Evolutionary conservation across 2,888 invertebrate genomes (phyloP).

Genomic region (Drosophila engyochracea): DNA sequence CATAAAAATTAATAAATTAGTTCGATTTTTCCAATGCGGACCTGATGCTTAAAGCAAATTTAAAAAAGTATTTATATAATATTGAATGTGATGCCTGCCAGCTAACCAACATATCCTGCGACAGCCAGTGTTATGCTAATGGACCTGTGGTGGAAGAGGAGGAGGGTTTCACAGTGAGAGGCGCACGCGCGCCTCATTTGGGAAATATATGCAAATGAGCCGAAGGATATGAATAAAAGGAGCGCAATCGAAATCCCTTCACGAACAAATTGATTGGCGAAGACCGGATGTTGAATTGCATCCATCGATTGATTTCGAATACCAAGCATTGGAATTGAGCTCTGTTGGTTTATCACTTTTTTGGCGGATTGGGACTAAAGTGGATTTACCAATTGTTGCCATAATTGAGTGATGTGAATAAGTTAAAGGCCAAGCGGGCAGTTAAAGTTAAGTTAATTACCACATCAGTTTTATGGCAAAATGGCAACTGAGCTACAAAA

Average conservation of each 20-base stretch:
- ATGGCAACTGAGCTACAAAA: slow-evolving; percentile 52
- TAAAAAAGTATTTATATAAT: slow-evolving; percentile 68
- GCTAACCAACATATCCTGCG: slow-evolving; percentile 15
- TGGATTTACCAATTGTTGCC: slow-evolving; percentile 76
- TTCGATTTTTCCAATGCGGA: slow-evolving; percentile 58
- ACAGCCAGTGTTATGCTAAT: slow-evolving; percentile 82
- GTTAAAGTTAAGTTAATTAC: slow-evolving; percentile 38
- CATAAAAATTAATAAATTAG: slow-evolving; percentile 57
- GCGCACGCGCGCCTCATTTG: slow-evolving; percentile 61
- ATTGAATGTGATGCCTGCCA: slow-evolving; percentile 37
- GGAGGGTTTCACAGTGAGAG: slow-evolving; percentile 30
- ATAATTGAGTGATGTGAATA: slow-evolving; percentile 69
- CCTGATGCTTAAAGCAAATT: slow-evolving; percentile 64
- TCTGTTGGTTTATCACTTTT: slow-evolving; percentile 64
- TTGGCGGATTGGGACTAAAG: slow-evolving; percentile 70
- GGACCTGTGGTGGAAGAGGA: slow-evolving; percentile 67
- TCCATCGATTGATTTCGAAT: slow-evolving; percentile 63
- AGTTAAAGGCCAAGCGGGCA: slow-evolving; percentile 11
- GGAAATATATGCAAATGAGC: slow-evolving; percentile 75
- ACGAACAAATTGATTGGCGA: slow-evolving; percentile 57
- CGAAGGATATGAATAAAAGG: slow-evolving; percentile 24
- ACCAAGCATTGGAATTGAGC: neutral
- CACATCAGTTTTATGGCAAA: slow-evolving; percentile 54
- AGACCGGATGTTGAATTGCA: slow-evolving; percentile 40
- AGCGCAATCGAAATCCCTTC: slow-evolving; percentile 34